These are phyloP conservation scores for Strigamia maritima DNA, from an alignment of 2,888 invertebrate species.

Conservation along the genomic window DNA sequence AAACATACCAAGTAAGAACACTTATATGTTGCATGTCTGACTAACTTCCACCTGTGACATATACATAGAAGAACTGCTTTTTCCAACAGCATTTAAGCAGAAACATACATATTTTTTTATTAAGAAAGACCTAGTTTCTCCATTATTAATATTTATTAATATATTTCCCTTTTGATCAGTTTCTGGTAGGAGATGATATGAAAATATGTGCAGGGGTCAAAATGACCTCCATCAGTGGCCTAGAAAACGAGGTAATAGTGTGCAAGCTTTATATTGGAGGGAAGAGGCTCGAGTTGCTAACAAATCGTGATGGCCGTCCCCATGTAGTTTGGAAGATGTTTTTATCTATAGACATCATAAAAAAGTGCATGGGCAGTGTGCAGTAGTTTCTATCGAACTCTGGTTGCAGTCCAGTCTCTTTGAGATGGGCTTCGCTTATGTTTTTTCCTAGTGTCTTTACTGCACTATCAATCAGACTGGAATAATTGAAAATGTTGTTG, in stretches of 20 bases:
- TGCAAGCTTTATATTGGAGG: neutral
- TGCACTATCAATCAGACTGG: neutral
- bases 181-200: neutral
- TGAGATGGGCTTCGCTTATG: neutral
- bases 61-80: neutral
- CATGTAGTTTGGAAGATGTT: neutral
- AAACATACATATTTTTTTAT: too few species aligned
- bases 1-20: neutral
- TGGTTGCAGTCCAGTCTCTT: neutral
- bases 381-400: neutral
- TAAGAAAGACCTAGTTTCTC: too few species aligned
- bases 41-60: neutral
- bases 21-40: neutral
- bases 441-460: neutral
- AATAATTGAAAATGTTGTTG: neutral
- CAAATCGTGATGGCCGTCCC: neutral
- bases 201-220: neutral
- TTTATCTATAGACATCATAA: slow-evolving; percentile 1
- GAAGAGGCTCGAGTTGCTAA: neutral
- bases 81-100: too few species aligned
- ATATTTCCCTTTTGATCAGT: neutral
- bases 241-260: neutral
- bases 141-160: neutral
- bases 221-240: neutral
- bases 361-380: neutral